Base-by-base conservation (phyloP, 2,797 vertebrate genomes). In the Myripristis murdjan region DNA sequence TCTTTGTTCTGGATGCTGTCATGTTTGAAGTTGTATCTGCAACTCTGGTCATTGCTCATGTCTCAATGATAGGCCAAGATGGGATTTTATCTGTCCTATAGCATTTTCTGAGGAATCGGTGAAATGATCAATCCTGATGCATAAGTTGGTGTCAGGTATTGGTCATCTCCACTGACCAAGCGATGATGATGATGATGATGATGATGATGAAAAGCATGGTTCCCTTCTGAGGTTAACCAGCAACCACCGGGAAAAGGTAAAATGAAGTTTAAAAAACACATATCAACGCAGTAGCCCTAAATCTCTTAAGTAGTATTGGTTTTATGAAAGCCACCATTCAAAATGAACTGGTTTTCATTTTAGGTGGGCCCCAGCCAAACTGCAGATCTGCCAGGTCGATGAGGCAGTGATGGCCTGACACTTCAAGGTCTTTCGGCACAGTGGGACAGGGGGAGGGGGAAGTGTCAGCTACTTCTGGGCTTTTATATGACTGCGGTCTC, bases 391-490 rank as follows among this genome's bases (percentile, higher is more conserved):
- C 31, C 39, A 48, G 74, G 84, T 70, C 10, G 35, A 77, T 59
- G 72, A 74, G 59, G 52, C 77, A 6, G 70, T 37, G 72, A 82
- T 65, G 39, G 66, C 77, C 63, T 80, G 67, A 85, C 73, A 75
- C 81, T 75, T 87, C 41, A 81, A 77, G 48, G 65, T 77, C 76
- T 82, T 70, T 18, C 66, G 65, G 60, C 55, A 39, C 60, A 79
- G 75, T 70, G 51, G 66, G 74, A 79, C 49, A 41, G 47, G 43
- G 63, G 44, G 39, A 41, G 62, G 41, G 26, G 39, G 5, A 12
- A 3, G 79, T 71, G 70, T 79, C 78, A 82, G 81, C 68, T 82
- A 76, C 80, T 75, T 76, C 74, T 73, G 58, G 53, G 62, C 66
- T 77, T 72, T 79, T 79, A 67, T 71, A 75, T 1, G 37, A 64